Evolutionary conservation across 2,797 vertebrate genomes (phyloP).

Genomic region (Cirrhinus mrigala): DNA sequence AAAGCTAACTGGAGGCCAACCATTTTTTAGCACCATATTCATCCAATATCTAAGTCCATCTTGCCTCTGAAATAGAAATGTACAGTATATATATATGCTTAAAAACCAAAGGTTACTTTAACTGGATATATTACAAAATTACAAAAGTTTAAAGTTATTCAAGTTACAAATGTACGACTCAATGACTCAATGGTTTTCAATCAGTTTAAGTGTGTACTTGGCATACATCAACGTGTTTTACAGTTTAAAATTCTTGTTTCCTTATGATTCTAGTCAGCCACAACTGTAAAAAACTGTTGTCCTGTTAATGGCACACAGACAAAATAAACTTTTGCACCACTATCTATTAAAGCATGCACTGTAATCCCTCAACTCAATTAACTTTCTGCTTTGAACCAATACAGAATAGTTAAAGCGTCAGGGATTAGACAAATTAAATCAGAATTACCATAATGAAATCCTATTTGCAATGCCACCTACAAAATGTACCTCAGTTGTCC

Average conservation of each 20-base stretch:
- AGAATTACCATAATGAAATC: slow-evolving; percentile 11
- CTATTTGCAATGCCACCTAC: not conserved
- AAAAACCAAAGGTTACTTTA: slow-evolving; percentile 14
- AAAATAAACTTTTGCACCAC: slow-evolving; percentile 61
- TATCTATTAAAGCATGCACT: slow-evolving; percentile 48
- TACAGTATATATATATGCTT: slow-evolving; percentile 13
- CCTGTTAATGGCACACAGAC: slow-evolving; percentile 48
- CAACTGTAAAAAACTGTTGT: not conserved
- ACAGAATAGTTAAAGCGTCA: not conserved
- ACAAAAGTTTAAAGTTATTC: slow-evolving; percentile 29
- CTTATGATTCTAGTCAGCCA: not conserved
- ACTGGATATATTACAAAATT: slow-evolving; percentile 35
- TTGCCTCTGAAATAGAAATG: slow-evolving; percentile 36
- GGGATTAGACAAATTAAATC: slow-evolving; percentile 15
- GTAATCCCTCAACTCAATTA: slow-evolving; percentile 49
- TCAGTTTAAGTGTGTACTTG: not conserved
- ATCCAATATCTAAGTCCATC: slow-evolving; percentile 39
- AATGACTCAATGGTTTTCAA: not conserved
- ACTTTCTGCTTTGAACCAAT: slow-evolving; percentile 12
- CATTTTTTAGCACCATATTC: slow-evolving; percentile 51
- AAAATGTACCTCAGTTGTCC: not conserved
- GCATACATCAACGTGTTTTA: not conserved
- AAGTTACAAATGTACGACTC: slow-evolving; percentile 37
- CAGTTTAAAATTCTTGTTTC: not conserved
- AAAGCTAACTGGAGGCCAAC: slow-evolving; percentile 47